A percentile compares a stretch with the other conserved stretches of the same genome.
phyloP scores from a whole-genome alignment of 2,113 vertebrate genomes.

The Platichthys stellatus region DNA sequence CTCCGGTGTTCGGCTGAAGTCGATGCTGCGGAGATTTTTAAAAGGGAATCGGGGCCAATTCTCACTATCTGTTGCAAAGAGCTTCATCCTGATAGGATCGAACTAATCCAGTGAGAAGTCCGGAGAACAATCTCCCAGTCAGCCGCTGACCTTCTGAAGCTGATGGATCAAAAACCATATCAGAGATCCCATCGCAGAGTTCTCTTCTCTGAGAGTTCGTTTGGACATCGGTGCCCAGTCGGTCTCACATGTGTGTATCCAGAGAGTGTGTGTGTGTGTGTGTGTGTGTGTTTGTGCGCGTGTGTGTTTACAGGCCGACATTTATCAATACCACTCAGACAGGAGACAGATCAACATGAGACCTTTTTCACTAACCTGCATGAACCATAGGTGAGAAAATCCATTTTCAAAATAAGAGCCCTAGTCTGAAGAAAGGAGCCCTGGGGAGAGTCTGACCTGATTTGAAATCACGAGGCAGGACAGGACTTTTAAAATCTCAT shows the following conservation, averaged over 20 bases:
- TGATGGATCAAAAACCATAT: constrained; percentile 23
- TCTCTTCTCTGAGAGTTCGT: constrained; percentile 14
- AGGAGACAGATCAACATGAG: not conserved
- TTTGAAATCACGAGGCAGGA: no score
- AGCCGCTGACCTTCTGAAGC: not conserved
- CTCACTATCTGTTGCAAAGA: constrained; percentile 40
- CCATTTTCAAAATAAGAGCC: not conserved
- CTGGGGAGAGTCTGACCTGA: no score
- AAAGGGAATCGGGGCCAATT: constrained; percentile 17
- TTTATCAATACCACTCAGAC: not conserved
- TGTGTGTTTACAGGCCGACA: not conserved
- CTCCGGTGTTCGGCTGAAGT: constrained; percentile 18
- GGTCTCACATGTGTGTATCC: no score
- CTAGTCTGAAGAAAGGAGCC: no score
- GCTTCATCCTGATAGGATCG: constrained; percentile 54
- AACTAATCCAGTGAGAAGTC: constrained; percentile 28
- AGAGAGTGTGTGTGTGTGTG: not conserved
- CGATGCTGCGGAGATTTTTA: constrained; percentile 36
- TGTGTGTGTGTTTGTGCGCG: not conserved
- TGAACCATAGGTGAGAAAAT: not conserved
- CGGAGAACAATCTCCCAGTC: constrained; percentile 13
- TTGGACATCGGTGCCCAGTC: not conserved
- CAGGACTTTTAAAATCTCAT: no score
- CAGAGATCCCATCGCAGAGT: constrained; percentile 21
- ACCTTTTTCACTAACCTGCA: no score